phyloP scores from a whole-genome alignment of 2,113 vertebrate species.

The Montifringilla adamsi region DNA sequence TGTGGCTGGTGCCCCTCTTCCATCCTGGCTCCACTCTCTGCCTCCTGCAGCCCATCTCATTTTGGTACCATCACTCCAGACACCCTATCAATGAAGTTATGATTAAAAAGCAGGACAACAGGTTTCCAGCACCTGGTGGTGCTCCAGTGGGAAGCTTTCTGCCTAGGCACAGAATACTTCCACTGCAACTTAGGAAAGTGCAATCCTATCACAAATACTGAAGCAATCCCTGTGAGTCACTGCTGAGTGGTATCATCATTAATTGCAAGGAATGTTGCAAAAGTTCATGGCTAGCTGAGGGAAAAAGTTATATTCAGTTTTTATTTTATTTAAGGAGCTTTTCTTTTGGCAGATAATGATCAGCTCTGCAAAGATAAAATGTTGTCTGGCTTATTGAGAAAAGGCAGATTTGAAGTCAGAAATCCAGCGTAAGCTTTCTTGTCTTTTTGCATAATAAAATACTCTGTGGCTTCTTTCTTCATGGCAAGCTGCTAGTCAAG shows the following conservation, averaged over 20 bases:
- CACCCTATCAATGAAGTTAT: neutral
- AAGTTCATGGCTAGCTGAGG: neutral
- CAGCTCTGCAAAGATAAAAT: neutral
- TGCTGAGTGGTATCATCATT: neutral
- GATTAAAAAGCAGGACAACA: neutral
- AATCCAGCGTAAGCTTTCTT: conserved; percentile 3
- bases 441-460: conserved; percentile 31
- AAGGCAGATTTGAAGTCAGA: conserved; percentile 32
- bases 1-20: fast-evolving
- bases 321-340: neutral
- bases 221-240: neutral
- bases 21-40: neutral
- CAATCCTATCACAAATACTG: neutral
- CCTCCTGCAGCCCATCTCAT: neutral
- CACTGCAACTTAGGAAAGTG: neutral
- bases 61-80: neutral
- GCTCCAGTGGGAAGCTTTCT: neutral
- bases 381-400: neutral
- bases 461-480: neutral
- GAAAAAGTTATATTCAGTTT: neutral
- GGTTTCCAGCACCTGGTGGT: neutral
- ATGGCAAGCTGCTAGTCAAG: neutral
- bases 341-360: neutral
- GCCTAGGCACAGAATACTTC: neutral
- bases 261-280: neutral